phyloP scores from a whole-genome alignment of 1,140 invertebrate genomes.

The Tetramorium simillimum region DNA sequence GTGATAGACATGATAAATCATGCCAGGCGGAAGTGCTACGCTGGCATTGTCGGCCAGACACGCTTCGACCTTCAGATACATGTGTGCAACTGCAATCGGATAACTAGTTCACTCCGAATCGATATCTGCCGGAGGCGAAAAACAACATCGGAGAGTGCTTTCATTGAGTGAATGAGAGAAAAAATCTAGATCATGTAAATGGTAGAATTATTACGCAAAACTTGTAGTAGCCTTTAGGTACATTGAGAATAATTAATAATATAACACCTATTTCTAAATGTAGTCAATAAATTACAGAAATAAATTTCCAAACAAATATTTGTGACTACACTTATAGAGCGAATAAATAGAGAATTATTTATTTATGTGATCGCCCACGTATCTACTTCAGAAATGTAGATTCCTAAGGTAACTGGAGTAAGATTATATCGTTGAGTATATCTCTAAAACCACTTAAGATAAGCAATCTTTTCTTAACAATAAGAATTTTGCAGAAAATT shows the following conservation, averaged over 20 bases:
- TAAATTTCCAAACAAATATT: not conserved
- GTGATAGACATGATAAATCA: conserved; percentile 48
- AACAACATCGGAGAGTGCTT: not conserved
- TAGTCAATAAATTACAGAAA: not conserved
- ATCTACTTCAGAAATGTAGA: not conserved
- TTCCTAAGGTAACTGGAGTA: not conserved
- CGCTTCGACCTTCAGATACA: conserved; percentile 6
- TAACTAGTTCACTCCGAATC: conserved; percentile 9
- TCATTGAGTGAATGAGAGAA: not conserved
- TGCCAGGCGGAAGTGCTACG: conserved; percentile 32
- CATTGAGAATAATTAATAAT: not conserved
- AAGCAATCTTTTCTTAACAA: not conserved
- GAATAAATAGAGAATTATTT: not conserved
- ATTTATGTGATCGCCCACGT: not conserved
- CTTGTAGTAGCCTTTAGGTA: not conserved
- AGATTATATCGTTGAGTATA: not conserved
- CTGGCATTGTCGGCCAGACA: conserved; percentile 23
- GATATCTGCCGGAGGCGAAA: not conserved
- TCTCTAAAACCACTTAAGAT: not conserved
- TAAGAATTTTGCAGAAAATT: not conserved
- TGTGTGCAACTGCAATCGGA: not conserved
- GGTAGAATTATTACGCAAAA: not conserved
- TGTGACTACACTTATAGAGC: not conserved
- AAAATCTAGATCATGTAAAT: not conserved
- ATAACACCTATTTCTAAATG: not conserved